Conservation (phyloP, 2,113 vertebrate genomes). For the Pongo abelii region DNA sequence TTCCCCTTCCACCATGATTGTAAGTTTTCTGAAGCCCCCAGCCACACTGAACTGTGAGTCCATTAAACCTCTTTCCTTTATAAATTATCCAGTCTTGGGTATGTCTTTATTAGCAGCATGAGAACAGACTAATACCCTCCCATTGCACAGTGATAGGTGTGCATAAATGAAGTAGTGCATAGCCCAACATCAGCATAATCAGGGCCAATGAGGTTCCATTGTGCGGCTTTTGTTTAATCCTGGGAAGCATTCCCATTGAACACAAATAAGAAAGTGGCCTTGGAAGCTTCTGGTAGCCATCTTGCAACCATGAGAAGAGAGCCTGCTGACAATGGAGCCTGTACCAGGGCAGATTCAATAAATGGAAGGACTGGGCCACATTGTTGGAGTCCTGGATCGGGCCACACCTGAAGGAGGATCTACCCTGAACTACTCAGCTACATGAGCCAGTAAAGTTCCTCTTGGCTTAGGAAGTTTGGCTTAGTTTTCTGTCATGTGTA, state of each 20-base stretch:
- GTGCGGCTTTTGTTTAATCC: not conserved
- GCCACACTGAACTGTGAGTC: too few relatives aligned
- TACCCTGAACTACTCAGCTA: not conserved
- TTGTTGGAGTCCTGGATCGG: not conserved
- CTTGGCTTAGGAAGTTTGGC: not conserved
- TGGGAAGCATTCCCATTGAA: not conserved
- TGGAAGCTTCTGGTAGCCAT: not conserved
- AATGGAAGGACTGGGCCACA: not conserved
- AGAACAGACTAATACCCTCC: not conserved
- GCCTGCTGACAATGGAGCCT: not conserved
- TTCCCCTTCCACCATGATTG: too few relatives aligned
- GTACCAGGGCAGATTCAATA: not conserved
- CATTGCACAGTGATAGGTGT: not conserved
- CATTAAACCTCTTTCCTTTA: too few relatives aligned
- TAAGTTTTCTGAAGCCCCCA: too few relatives aligned
- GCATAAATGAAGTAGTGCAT: not conserved
- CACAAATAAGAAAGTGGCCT: not conserved
- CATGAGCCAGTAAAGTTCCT: not conserved
- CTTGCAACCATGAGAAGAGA: not conserved
- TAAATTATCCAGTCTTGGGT: too few relatives aligned
- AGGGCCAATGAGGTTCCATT: not conserved
- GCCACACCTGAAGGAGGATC: not conserved
- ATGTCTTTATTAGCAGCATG: too few relatives aligned
- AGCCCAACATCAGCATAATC: not conserved
- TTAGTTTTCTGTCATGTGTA: not conserved